These are phyloP conservation scores for Phrynocephalus guinanensis DNA, from an alignment of 2,797 vertebrate genomes.

Conservation along the genomic window DNA sequence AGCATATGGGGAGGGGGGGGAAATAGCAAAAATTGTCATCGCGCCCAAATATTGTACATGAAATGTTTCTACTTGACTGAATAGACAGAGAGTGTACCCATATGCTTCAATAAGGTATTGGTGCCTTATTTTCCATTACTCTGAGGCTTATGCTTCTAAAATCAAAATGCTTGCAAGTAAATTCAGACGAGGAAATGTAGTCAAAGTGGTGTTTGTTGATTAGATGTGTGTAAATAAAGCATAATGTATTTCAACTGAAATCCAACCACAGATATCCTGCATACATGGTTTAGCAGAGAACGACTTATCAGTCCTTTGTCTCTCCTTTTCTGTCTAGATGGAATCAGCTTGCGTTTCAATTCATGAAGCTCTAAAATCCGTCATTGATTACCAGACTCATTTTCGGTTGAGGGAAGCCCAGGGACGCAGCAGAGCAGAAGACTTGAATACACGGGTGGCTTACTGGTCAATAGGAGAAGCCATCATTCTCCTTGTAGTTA, in stretches of 20 bases:
- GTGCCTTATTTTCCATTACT: neutral
- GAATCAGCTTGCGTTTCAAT: constrained; percentile 98
- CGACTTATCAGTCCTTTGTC: constrained; percentile 27
- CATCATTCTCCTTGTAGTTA: constrained; percentile 95
- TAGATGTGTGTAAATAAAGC: constrained; percentile 1
- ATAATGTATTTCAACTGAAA: neutral
- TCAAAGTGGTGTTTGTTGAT: neutral
- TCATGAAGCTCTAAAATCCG: constrained; percentile 96
- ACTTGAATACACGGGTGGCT: constrained; percentile 95
- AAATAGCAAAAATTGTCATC: neutral
- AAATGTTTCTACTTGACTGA: constrained; percentile 5
- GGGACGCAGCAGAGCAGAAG: constrained; percentile 96
- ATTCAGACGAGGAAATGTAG: neutral
- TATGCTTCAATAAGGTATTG: neutral
- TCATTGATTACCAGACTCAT: constrained; percentile 98
- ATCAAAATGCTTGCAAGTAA: neutral
- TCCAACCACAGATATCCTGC: neutral
- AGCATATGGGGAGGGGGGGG: neutral
- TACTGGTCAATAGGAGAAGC: constrained; percentile 99
- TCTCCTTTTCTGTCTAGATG: constrained; percentile 83
- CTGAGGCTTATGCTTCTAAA: neutral
- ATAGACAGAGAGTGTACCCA: neutral
- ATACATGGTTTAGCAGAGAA: neutral
- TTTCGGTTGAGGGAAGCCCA: constrained; percentile 96
- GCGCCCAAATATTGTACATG: neutral